Base-by-base conservation (phyloP, 2,797 vertebrate genomes). In the Eremophila alpestris region DNA sequence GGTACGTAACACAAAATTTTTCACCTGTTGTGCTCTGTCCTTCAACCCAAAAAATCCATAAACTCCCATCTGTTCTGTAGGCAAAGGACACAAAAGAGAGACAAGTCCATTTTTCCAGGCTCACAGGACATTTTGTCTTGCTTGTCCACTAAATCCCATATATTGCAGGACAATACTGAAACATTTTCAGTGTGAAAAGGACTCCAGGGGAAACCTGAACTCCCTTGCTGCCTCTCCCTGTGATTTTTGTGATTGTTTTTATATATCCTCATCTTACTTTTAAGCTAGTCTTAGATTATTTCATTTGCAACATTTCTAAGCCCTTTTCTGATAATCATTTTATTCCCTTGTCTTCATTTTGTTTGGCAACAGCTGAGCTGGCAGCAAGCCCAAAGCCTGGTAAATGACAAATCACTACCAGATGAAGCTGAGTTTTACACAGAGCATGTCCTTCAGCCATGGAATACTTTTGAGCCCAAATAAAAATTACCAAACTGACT, bases 321-420 rank as follows among this genome's bases (percentile, higher is more conserved):
- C 63, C 87, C 93, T 97, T 97, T 96, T 95, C 87, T 95, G 96
- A 93, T 98, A 98, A 98, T 96, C 67, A 96, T 95, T 98, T 97
- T 97, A 97, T 97, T 98, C 96, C 97, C 97, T 94, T 77, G 93
- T 96, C 98, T 97, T 97, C 95, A 90, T 96, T 97, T 95, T 83
- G 78, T 95, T 97, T 97, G 95, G 97, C 97, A 98, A 96, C 96
- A 96, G 97, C 96, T 97, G 97, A 96, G 84, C 96, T 97, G 98
- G 98, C 97, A 97, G 73, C 83, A 68, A 97, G 97, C 98, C 98
- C 89, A 94, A 97, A 97, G 95, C 97, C 97, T 91, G 94, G 94
- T 95, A 96, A 97, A 97, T 95, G 97, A 98, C 98, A 98, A 98
- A 98, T 98, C 97, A 98, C 97, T 98, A 97, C 98, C 98, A 98